These are phyloP conservation scores for Psilanteris sp. DNA, from an alignment of 1,140 invertebrate species.

Conservation along the genomic window DNA sequence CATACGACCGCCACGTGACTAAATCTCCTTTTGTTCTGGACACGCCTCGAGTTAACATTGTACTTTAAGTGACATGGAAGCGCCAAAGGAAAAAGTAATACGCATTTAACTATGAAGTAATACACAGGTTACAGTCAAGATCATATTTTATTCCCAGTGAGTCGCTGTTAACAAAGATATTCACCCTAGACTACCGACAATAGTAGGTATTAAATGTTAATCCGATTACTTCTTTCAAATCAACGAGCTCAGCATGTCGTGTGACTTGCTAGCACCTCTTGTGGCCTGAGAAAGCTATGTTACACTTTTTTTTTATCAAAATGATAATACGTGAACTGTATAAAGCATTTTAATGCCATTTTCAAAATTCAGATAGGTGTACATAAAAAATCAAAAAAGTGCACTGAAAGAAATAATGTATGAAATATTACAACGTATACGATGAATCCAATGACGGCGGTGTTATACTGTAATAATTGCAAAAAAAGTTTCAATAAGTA, in stretches of 20 bases:
- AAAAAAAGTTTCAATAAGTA: too few relatives aligned
- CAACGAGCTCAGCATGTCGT: constrained; percentile 62
- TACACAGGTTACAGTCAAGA: constrained; percentile 60
- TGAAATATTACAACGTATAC: too few relatives aligned
- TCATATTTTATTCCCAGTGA: constrained; percentile 62
- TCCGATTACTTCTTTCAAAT: constrained; percentile 67
- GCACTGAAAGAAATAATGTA: too few relatives aligned
- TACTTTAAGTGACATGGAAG: constrained; percentile 57
- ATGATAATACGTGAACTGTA: too few relatives aligned
- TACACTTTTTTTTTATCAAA: constrained; percentile 11
- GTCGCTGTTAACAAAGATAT: constrained; percentile 62
- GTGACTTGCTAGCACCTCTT: constrained; percentile 56
- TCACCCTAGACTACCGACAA: constrained; percentile 56
- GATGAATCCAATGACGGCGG: too few relatives aligned
- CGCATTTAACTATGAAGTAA: constrained; percentile 54
- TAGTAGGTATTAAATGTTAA: constrained; percentile 64
- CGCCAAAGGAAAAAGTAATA: constrained; percentile 59
- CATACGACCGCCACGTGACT: constrained; percentile 54
- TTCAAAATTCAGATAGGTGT: too few relatives aligned
- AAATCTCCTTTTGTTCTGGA: constrained; percentile 50
- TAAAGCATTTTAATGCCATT: too few relatives aligned
- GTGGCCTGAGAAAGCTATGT: constrained; percentile 42
- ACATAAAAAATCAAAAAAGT: too few relatives aligned
- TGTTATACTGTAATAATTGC: too few relatives aligned
- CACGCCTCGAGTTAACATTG: constrained; percentile 59